Evolutionary conservation across 2,888 invertebrate genomes (phyloP).

Genomic region (Scaptomyza caliginosa): DNA sequence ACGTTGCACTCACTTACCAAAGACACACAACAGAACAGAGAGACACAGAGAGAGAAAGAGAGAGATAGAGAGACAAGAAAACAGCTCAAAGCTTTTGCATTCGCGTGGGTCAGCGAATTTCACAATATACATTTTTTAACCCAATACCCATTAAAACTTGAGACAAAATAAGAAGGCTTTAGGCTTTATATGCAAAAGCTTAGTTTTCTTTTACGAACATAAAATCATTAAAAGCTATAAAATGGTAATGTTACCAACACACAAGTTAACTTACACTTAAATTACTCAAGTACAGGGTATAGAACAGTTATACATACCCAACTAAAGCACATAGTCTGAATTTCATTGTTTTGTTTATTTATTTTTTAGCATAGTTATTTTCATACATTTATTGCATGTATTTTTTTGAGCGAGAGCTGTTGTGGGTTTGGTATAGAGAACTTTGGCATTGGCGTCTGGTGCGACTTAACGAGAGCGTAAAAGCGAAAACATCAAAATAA

Average conservation of each 20-base stretch:
- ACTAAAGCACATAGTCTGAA: not conserved
- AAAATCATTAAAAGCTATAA: too few species aligned
- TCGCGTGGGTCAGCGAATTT: constrained; percentile 54
- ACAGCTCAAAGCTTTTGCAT: constrained; percentile 20
- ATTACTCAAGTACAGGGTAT: constrained; percentile 13
- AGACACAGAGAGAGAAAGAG: not conserved
- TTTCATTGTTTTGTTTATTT: constrained; percentile 10
- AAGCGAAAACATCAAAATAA: constrained; percentile 80
- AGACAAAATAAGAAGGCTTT: not conserved
- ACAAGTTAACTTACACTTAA: too few species aligned
- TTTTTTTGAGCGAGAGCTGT: constrained; percentile 34
- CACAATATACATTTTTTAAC: constrained; percentile 9
- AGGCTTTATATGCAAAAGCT: not conserved
- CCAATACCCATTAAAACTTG: constrained; percentile 8
- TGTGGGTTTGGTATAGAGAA: constrained; percentile 17
- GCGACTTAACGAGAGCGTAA: constrained; percentile 79
- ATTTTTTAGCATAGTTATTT: constrained; percentile 24
- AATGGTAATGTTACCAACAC: too few species aligned
- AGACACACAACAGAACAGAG: not conserved
- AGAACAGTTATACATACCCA: not conserved
- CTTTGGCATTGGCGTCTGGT: constrained; percentile 70
- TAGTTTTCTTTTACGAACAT: too few species aligned
- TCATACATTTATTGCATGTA: constrained; percentile 31
- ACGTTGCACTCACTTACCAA: constrained; percentile 64
- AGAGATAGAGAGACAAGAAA: not conserved